Base-by-base conservation (phyloP, 2,797 vertebrate genomes). In the Sphenopsis melanotis region DNA sequence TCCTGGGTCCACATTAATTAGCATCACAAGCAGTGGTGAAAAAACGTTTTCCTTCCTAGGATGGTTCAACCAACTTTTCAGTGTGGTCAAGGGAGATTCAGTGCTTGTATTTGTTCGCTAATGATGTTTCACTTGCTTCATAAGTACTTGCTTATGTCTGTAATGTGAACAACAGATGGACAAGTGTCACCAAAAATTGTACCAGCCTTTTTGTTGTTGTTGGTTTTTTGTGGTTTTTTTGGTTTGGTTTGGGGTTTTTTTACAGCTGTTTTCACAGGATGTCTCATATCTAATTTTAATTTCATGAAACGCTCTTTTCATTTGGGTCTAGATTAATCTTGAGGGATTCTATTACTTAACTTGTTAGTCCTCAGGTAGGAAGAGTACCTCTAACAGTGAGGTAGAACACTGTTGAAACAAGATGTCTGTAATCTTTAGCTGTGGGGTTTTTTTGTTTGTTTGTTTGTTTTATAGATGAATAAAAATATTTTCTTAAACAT, bases 381-480 rank as follows among this genome's bases (percentile, higher is more conserved):
- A 56, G 8, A 34, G 2, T 66, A 32, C 50, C 22, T 69, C 9
- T 68, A 79, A 32, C 8, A 47, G 5, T 72, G 32, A 65, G 20
- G 24, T 5, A 66, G 26, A 79, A 59, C 2, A 17, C 5, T 18
- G 5, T 37, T 85, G 65, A 36, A 89, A 65, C 16, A 83, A 49
- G 11, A 37, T 36, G 6, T 70, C 52, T 63, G 3, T 56, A 59
- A 29, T 44, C 34, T 64, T 66, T 49, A 77, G 6, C 20, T 82
- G 27, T 6, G 5, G 3, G 2, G 0, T 0, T 19, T 52, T 46
- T 49, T 36, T 21, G 2, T 11, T 64, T 55, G 10, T 37, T 46
- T 66, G 9, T 21, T 32, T 41, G 2, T 76, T 85, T 47, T 27
- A 65, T 19, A 32, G 18, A 50, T n/a, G 1, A 82, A 36, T 53